Evolutionary conservation across 2,113 vertebrate species (phyloP), one percentile per base, ranked within the genome.

Genomic region (Bubalus kerabau): DNA sequence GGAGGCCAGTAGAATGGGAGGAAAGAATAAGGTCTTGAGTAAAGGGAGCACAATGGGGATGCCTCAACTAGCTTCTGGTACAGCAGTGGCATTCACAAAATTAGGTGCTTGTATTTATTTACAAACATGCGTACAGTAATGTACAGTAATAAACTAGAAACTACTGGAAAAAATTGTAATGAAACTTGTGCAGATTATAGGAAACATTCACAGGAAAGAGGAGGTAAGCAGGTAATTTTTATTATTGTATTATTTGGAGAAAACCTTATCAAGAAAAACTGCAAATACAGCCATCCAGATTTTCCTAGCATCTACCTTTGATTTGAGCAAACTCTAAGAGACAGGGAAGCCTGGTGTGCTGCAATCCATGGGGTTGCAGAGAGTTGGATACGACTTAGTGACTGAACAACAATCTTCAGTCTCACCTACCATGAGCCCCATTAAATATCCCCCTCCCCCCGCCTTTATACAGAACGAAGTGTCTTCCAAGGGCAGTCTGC

Each of bases 201-300:
- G 59, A 92, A 80, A 62, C 13, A 13, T 89, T 97, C 88, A 64
- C 28, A 62, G 23, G 67, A 88, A 93, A 50, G 36, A 93, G 82
- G 21, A 89, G 4, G 19, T 8, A 83, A 54, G 16, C 21, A 64
- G 43, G 43, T 78, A 26, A 56, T 86, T 90, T 88, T 30, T 54
- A 1, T 46, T 59, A 40, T 32, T 26, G 36, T 43, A 71, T 84
- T 82, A 78, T 82, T 89, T 93, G 23, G 7, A 4, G n/a, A 21
- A 76, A 97, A 57, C 6, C 3, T 78, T 59, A 46, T 24, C 17
- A 60, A 85, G 90, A 91, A 95, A 88, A 82, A 9, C 0, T 46
- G 5, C 30, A 88, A 26, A 11, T 57, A 19, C 2, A 16, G 56
- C 46, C 6, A 21, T 12, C 64, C 19, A 28, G 0, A 30, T 21